Evolutionary conservation across 2,797 vertebrate genomes (phyloP).

Genomic region (Arrhamphus sclerolepis): DNA sequence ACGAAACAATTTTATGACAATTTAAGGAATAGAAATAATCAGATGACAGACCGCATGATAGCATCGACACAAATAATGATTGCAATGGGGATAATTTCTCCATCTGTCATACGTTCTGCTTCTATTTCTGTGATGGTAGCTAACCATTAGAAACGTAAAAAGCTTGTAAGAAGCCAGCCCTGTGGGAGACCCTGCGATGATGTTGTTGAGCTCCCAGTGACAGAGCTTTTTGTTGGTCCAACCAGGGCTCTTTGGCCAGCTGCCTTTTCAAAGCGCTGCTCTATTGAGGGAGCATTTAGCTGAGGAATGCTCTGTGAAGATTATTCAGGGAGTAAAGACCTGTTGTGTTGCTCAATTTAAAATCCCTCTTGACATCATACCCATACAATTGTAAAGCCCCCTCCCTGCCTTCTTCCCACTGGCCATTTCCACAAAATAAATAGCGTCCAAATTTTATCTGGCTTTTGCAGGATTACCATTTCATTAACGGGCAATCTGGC

Average conservation of each 20-base stretch:
- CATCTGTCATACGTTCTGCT: neutral
- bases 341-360: conserved; percentile 83
- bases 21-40: too few relatives aligned
- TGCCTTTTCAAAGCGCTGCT: conserved; percentile 69
- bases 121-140: too few relatives aligned
- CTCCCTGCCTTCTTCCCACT: conserved; percentile 35
- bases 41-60: too few relatives aligned
- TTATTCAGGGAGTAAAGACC: conserved; percentile 78
- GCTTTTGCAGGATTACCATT: conserved; percentile 89
- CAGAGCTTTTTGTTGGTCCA: conserved; percentile 61
- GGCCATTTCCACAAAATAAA: conserved; percentile 81
- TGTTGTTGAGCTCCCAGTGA: conserved; percentile 60
- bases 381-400: conserved; percentile 69
- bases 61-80: too few relatives aligned
- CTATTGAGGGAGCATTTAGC: conserved; percentile 75
- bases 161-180: neutral
- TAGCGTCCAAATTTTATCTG: conserved; percentile 84
- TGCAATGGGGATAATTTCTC: neutral
- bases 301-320: conserved; percentile 75
- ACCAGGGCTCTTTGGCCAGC: conserved; percentile 76
- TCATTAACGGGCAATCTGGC: conserved; percentile 82
- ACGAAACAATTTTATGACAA: too few relatives aligned
- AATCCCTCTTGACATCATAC: conserved; percentile 88
- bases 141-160: too few relatives aligned
- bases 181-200: conserved; percentile 54